Evolutionary conservation across 2,113 vertebrate genomes (phyloP), one percentile per base, ranked within the genome.

Genomic region (Eulemur macaco): DNA sequence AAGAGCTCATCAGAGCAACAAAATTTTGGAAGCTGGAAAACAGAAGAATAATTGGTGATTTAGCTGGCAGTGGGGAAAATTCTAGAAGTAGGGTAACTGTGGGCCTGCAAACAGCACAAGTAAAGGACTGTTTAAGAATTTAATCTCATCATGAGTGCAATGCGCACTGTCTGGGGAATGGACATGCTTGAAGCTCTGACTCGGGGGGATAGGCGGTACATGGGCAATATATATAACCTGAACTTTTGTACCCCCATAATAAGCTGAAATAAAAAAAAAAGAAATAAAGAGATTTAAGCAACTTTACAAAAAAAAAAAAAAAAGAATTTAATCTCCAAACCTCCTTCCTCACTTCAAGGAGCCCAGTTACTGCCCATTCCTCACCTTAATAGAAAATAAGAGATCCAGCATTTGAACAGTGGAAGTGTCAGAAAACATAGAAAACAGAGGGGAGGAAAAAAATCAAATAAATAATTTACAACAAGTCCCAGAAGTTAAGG

Each of bases 11-110:
- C 25, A 54, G 6, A 93, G n/a, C 5, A 29, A 68, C 37, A 68
- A 15, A 12, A 47, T 29, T 85, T 85, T 82, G 39, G 78, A 95
- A 91, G 58, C 27, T 86, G 50, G 45, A 90, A 94, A 97, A 18
- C 13, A 60, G 54, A 68, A 68, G 25, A 58, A 29, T 0, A 58
- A 29, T 0, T 34, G 12, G 2, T 31, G 14, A 64, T 20, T 82
- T 14, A 68, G 88, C 12, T 27, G n/a, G 15, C 27, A 64, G 37
- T 54, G 50, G 27, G 34, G 25, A 63, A 73, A 69, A 1, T 42
- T 73, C 73, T 82, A 71, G 29, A 83, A 69, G 11, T 68, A 21
- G 25, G 17, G 17, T 29, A 23, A 47, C 89, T 8, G 45, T 21
- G 1, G 21, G 45, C 15, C 47, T 76, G 29, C 71, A 92, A 52